A percentile compares a stretch with the other conserved stretches of the same genome.
phyloP scores from a whole-genome alignment of 2,797 vertebrate genomes.

The Aulostomus chinensis region DNA sequence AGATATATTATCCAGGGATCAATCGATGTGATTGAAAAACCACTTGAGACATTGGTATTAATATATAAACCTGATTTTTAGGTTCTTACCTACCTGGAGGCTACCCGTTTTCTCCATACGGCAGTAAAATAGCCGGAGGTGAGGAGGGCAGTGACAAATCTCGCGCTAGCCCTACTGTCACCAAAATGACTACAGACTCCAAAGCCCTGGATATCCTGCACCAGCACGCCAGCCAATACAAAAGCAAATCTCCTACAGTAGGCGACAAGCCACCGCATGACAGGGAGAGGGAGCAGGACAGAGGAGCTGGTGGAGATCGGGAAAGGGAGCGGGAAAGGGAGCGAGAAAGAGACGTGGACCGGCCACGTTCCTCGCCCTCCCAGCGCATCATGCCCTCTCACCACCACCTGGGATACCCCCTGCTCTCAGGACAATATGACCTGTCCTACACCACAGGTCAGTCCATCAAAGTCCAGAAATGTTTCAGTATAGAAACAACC shows the following conservation, averaged over 20 bases:
- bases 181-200: slow-evolving; percentile 90
- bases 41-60: too few relatives aligned
- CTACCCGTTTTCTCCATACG: slow-evolving; percentile 93
- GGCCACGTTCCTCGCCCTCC: slow-evolving; percentile 94
- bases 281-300: slow-evolving; percentile 78
- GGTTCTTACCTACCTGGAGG: slow-evolving; percentile 92
- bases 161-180: slow-evolving; percentile 89
- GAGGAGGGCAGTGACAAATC: slow-evolving; percentile 90
- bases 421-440: slow-evolving; percentile 96
- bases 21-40: too few relatives aligned
- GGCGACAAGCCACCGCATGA: slow-evolving; percentile 93
- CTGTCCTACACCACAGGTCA: slow-evolving; percentile 96
- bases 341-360: slow-evolving; percentile 82
- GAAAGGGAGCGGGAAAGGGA: slow-evolving; percentile 80
- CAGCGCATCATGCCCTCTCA: slow-evolving; percentile 97
- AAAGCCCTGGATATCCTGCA: slow-evolving; percentile 96
- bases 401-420: slow-evolving; percentile 93
- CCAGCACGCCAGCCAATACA: slow-evolving; percentile 96
- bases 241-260: slow-evolving; percentile 98
- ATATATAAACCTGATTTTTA: too few relatives aligned
- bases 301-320: slow-evolving; percentile 79
- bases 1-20: background rate
- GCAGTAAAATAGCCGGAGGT: slow-evolving; percentile 84
- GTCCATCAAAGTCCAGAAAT: slow-evolving; percentile 29
- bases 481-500: background rate